These are phyloP conservation scores for Chrysemys picta DNA, from an alignment of 2,113 vertebrate genomes.

Conservation along the genomic window DNA sequence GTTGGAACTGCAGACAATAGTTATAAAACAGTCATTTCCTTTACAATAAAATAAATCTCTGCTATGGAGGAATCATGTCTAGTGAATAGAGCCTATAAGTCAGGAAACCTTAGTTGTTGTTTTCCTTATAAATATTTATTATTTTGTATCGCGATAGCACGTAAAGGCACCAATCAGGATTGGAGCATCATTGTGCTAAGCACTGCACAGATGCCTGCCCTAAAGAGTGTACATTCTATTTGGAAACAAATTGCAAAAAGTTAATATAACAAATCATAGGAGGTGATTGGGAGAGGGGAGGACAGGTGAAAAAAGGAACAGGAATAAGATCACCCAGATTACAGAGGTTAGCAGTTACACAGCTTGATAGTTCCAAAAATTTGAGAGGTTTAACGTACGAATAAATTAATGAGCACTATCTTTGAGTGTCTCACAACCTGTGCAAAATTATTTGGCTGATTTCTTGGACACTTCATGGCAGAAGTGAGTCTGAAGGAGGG, in stretches of 20 bases:
- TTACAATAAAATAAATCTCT: neutral
- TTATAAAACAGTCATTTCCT: neutral
- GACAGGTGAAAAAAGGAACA: neutral
- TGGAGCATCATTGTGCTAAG: neutral
- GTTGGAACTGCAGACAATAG: fast-evolving
- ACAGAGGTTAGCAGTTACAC: neutral
- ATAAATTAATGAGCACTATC: neutral
- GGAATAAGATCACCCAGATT: neutral
- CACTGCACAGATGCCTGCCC: neutral
- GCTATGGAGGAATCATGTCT: neutral
- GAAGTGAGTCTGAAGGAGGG: neutral
- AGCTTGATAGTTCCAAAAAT: neutral
- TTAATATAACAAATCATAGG: neutral
- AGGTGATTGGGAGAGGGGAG: fast-evolving
- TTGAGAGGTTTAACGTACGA: neutral
- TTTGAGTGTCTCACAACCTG: neutral
- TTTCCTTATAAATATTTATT: neutral
- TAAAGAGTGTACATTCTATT: neutral
- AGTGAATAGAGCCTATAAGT: neutral
- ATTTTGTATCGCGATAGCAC: neutral
- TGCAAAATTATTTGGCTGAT: neutral
- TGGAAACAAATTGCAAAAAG: neutral
- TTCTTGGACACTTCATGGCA: neutral
- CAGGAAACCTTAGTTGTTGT: neutral
- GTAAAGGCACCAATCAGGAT: neutral